Base-by-base conservation (phyloP, 1,140 invertebrate genomes). In the Drepana arcuata region DNA sequence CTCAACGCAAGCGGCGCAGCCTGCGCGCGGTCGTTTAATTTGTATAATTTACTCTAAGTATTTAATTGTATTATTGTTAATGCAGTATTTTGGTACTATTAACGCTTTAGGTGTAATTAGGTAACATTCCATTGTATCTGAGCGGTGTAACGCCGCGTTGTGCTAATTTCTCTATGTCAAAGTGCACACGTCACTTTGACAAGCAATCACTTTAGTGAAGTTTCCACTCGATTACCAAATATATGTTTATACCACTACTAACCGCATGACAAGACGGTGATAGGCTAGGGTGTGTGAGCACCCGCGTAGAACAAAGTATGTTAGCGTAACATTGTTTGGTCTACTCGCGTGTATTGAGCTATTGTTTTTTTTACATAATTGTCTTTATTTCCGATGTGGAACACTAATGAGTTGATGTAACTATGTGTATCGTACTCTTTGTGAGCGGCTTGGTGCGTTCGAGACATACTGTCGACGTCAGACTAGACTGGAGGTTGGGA, bases 401-500 rank as follows among this genome's bases (percentile, higher is more conserved):
- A 23, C 21, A 23, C n/a, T 6, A 6, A 23, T 7, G n/a, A 23
- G n/a, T n/a, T 23, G 21, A 7, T 27, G 38, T 55, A 44, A 44
- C 36, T 49, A 40, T 16, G 34, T 47, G 51, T 58, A 47, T 49
- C 47, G 41, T n/a, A n/a, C n/a, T n/a, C n/a, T 50, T 54, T 9
- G 52, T 52, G 51, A 52, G 50, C 37, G 49, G 66, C 63, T 66
- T 65, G 58, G 52, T 59, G 70, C 53, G 59, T 58, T 32, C 55
- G 67, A 51, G 59, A 63, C 48, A 38, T 62, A 58, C 53, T 77
- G 72, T 73, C 70, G n/a, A n/a, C n/a, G n/a, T n/a, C n/a, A 59
- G 63, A 65, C 60, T 73, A 70, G 70, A 75, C 67, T 77, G 72
- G 51, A 65, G 61, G 52, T 69, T 72, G 66, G 56, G 61, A 59